Evolutionary conservation across 2,888 invertebrate genomes (phyloP), one percentile per base, ranked within the genome.

Genomic region (Agrochola lota): DNA sequence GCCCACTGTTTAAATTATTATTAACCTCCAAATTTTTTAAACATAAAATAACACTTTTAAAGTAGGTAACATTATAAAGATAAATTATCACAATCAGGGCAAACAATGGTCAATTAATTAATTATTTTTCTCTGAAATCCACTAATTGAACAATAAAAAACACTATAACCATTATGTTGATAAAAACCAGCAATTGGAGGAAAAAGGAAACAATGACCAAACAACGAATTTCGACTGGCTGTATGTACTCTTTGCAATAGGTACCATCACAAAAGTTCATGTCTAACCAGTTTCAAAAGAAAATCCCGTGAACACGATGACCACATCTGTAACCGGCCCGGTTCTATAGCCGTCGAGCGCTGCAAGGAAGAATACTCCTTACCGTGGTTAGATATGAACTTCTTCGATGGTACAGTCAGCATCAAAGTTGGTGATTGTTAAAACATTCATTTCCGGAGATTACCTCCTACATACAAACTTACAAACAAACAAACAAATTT

Each of bases 151-250:
- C 57, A 60, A 73, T 84, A 66, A 73, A 69, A 69, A 43, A 62
- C 46, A 23, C 9, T 63, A 46, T 35, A 68, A 57, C 26, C 23
- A 83, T 63, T 60, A 60, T 66, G 81, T 67, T 83, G 83, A 80
- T 83, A 83, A 80, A 82, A 83, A 68, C 62, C 35, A 63, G 12
- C 57, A 63, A 63, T 78, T 57, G n/a, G 63, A 69, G 68, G 43
- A 57, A 80, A 80, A 83, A 78, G 30, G 68, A 83, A 78, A 69
- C 64, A 35, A 35, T 17, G 30, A 30, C 30, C 26, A 60, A 75
- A 62, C n/a, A 67, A n/a, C 35, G 60, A 77, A 57, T 73, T 73
- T 49, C 17, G 46, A 73, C 73, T 73, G 23, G 17, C 23, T 74
- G 4, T 20, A 30, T 74, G 4, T 20, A 30, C 17, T 60, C 60